Evolutionary conservation across 2,888 invertebrate genomes (phyloP).

Genomic region (Trachelus stipa): DNA sequence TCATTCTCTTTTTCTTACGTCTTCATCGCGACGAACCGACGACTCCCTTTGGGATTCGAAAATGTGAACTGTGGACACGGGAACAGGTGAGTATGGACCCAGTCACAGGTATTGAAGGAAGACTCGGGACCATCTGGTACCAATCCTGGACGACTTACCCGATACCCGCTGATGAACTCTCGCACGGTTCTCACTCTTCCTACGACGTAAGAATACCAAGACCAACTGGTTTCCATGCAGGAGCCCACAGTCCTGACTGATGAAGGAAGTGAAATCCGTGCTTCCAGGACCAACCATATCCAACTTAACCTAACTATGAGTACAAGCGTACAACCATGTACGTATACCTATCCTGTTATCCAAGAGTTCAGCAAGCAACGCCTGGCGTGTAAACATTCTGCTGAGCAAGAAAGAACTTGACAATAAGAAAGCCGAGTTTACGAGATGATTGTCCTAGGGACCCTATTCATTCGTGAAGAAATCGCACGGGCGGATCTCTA

Average conservation of each 20-base stretch:
- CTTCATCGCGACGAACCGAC: neutral
- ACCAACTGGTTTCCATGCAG: neutral
- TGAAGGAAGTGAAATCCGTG: neutral
- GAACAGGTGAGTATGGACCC: neutral
- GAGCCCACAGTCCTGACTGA: neutral
- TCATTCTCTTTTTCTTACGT: neutral
- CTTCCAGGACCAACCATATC: neutral
- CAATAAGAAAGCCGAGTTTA: constrained; percentile 49
- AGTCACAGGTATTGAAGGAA: neutral
- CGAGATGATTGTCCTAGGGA: constrained; percentile 56
- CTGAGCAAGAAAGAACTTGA: neutral
- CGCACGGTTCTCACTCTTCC: neutral
- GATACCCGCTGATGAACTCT: neutral
- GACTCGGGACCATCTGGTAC: neutral
- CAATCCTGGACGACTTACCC: neutral
- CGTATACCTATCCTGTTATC: neutral
- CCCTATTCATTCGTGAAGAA: constrained; percentile 54
- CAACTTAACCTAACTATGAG: neutral
- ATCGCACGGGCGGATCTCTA: constrained; percentile 56
- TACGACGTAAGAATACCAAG: neutral
- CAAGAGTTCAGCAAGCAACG: neutral
- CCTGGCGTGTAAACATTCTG: neutral
- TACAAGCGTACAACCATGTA: neutral
- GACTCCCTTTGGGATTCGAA: neutral
- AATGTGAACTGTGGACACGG: neutral